Evolutionary conservation across 2,888 invertebrate species (phyloP).

Genomic region (Nemotelus pantherinus): DNA sequence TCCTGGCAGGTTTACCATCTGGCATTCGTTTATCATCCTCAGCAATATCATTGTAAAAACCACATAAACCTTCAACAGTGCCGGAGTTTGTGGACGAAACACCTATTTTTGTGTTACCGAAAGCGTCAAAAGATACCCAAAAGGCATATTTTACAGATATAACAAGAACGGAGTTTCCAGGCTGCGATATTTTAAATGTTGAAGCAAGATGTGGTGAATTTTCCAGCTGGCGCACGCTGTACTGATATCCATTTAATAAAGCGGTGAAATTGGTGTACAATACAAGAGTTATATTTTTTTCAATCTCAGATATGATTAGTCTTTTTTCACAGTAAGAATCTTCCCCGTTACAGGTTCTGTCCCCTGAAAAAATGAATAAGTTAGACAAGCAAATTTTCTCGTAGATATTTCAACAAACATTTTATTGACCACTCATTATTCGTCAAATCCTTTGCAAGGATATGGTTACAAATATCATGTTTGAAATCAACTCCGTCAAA

Average conservation of each 20-base stretch:
- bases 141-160: constrained; percentile 77
- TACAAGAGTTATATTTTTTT: constrained; percentile 66
- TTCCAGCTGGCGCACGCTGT: constrained; percentile 61
- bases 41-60: constrained; percentile 74
- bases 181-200: constrained; percentile 73
- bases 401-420: constrained; percentile 64
- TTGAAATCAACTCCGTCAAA: constrained; percentile 83
- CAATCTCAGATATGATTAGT: constrained; percentile 70
- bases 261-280: constrained; percentile 71
- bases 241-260: constrained; percentile 74
- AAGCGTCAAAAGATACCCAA: constrained; percentile 76
- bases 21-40: constrained; percentile 78
- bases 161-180: constrained; percentile 76
- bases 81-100: constrained; percentile 71
- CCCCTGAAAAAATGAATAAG: constrained; percentile 65
- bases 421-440: constrained; percentile 76
- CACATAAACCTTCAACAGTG: constrained; percentile 82
- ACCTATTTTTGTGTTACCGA: constrained; percentile 77
- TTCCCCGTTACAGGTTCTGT: constrained; percentile 71
- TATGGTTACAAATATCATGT: constrained; percentile 84
- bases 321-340: constrained; percentile 70
- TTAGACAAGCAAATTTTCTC: not conserved
- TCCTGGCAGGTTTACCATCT: constrained; percentile 70
- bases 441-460: constrained; percentile 76
- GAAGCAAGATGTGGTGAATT: constrained; percentile 61